Base-by-base conservation (phyloP, 2,113 vertebrate genomes). In the Catharus bicknelli region DNA sequence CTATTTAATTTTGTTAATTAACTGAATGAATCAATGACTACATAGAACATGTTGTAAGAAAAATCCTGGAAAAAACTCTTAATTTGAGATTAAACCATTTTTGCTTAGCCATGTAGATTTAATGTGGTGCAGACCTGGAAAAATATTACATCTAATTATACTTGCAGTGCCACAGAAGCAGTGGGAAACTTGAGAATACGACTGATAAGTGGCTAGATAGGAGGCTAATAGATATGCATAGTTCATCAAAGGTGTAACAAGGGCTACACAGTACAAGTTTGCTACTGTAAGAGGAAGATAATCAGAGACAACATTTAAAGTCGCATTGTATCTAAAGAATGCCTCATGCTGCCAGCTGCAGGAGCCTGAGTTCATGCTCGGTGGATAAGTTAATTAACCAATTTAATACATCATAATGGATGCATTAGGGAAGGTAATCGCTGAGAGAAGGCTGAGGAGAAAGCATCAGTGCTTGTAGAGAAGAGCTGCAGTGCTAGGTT, bases 301-400 rank as follows among this genome's bases (percentile, higher is more conserved):
- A 78, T 43, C 43, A 66, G 45, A 68, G 30, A 40, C 2, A 55
- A 32, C 48, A 43, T 72, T 90, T 86, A 62, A 81, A 80, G 47
- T 74, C 80, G 4, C 18, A 13, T 47, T 0, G 0, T 38, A n/a
- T 87, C 43, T 70, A 38, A 89, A 94, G 64, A 74, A 87, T 17
- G 12, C 32, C 36, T 87, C 20, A 81, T 45, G 38, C 59, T 77
- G 34, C 55, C 88, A 82, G 82, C 78, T 85, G 79, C 86, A 74
- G 55, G 64, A 84, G 43, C 51, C 53, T 30, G 74, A 72, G 92
- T 75, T 93, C 85, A 78, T 42, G 88, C 82, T 93, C 64, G 79
- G 57, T 72, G 70, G 53, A 34, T 84, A 87, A 91, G 82, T 91
- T 91, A 93, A 89, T 94, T 83, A 94, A 84, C 38, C 69, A 78